Percentiles rank a stretch among this genome's conserved stretches.
phyloP scores from a whole-genome alignment of 2,888 invertebrate genomes.

The Endotricha flammealis region DNA sequence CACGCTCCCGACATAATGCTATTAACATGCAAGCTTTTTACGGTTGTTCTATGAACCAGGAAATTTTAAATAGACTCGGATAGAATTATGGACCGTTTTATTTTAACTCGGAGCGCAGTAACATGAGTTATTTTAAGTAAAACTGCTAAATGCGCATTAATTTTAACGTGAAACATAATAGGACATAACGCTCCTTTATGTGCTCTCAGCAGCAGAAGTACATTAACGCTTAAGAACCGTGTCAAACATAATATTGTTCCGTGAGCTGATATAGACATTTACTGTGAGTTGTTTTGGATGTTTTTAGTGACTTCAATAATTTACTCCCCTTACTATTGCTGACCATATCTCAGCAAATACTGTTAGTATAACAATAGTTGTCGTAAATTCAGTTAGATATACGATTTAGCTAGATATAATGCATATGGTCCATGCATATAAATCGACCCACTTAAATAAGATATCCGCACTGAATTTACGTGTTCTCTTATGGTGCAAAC shows the following conservation, averaged over 20 bases:
- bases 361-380: constrained; percentile 5
- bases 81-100: constrained; percentile 13
- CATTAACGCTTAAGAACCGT: too few species aligned
- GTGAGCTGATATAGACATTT: too few species aligned
- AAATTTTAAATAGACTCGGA: constrained; percentile 35
- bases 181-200: too few species aligned
- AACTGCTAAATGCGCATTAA: neutral
- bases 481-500: neutral
- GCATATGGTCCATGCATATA: constrained; percentile 7
- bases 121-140: neutral
- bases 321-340: too few species aligned
- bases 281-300: too few species aligned
- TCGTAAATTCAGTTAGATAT: constrained; percentile 5
- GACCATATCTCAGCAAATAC: neutral
- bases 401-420: too few species aligned
- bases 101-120: neutral
- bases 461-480: constrained; percentile 7
- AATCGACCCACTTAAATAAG: constrained; percentile 1
- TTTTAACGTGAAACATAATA: neutral
- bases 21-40: constrained; percentile 51
- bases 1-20: constrained; percentile 47
- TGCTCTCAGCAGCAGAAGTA: too few species aligned
- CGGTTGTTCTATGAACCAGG: constrained; percentile 44
- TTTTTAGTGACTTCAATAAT: too few species aligned
- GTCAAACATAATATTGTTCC: too few species aligned